Conservation (phyloP, 2,888 invertebrate genomes). For the Schrankia costaestrigalis region DNA sequence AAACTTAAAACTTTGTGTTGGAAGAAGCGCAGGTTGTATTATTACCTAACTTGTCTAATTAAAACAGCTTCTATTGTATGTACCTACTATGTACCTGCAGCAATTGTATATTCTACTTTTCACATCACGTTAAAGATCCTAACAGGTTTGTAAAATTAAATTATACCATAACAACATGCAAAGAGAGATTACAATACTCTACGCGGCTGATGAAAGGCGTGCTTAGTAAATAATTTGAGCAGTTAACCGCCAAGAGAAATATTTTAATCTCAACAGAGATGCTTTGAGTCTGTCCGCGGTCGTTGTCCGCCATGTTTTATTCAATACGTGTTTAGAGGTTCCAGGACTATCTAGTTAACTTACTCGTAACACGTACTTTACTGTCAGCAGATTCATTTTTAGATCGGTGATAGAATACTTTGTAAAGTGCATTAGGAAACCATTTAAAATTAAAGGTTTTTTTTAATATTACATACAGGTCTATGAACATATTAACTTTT, state of each 20-base stretch:
- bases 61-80: slow-evolving; percentile 2
- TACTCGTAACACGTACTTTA: slow-evolving; percentile 30
- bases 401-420: slow-evolving; percentile 30
- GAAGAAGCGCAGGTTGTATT: too few species aligned
- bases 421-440: slow-evolving; percentile 20
- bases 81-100: slow-evolving; percentile 6
- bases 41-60: slow-evolving; percentile 8
- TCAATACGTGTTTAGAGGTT: slow-evolving; percentile 51
- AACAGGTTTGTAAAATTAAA: slow-evolving; percentile 29
- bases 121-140: too few species aligned
- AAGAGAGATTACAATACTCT: slow-evolving; percentile 41
- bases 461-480: too few species aligned
- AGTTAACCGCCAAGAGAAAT: slow-evolving; percentile 64
- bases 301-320: slow-evolving; percentile 60
- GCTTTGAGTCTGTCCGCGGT: slow-evolving; percentile 61
- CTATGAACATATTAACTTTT: too few species aligned
- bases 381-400: slow-evolving; percentile 22
- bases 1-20: too few species aligned
- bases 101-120: too few species aligned
- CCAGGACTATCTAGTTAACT: slow-evolving; percentile 43
- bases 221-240: slow-evolving; percentile 70
- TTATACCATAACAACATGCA: slow-evolving; percentile 29
- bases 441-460: too few species aligned
- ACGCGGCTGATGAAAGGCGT: slow-evolving; percentile 42
- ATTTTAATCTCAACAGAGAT: slow-evolving; percentile 70